A percentile compares a stretch with the other conserved stretches of the same genome.
phyloP scores from a whole-genome alignment of 2,888 invertebrate species.

The Ganaspis brasiliensis region DNA sequence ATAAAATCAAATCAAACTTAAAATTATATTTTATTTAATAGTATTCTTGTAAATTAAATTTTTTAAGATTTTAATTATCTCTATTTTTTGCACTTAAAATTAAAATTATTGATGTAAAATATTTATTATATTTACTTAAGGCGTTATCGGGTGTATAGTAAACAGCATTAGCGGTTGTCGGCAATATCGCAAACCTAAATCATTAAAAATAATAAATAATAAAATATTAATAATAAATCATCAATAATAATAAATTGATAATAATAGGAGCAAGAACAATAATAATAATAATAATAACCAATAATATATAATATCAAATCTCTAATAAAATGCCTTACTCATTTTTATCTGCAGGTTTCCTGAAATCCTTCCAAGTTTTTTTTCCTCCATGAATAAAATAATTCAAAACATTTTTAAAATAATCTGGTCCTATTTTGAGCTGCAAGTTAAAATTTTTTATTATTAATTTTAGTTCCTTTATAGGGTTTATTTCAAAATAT shows the following conservation, averaged over 20 bases:
- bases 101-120: not conserved
- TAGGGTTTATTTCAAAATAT: not conserved
- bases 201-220: too few relatives aligned
- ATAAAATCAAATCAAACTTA: not conserved
- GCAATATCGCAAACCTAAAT: slow-evolving; percentile 45
- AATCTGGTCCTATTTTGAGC: slow-evolving; percentile 52
- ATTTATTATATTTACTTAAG: slow-evolving; percentile 46
- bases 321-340: slow-evolving; percentile 35
- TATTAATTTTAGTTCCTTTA: not conserved
- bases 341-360: slow-evolving; percentile 36
- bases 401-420: slow-evolving; percentile 53
- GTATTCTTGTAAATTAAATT: not conserved
- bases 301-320: too few relatives aligned
- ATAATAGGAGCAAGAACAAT: too few relatives aligned
- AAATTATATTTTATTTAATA: not conserved
- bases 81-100: not conserved
- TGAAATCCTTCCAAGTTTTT: slow-evolving; percentile 22
- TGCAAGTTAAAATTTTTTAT: slow-evolving; percentile 40
- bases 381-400: slow-evolving; percentile 27
- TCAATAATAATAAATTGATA: too few relatives aligned
- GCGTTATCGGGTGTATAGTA: slow-evolving; percentile 46
- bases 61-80: not conserved
- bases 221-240: too few relatives aligned
- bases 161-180: slow-evolving; percentile 52
- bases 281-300: too few relatives aligned